A percentile compares a stretch with the other conserved stretches of the same genome.
These are phyloP conservation scores for Lepisosteus osseus DNA, from an alignment of 2,113 vertebrate genomes.

Conservation along the genomic window DNA sequence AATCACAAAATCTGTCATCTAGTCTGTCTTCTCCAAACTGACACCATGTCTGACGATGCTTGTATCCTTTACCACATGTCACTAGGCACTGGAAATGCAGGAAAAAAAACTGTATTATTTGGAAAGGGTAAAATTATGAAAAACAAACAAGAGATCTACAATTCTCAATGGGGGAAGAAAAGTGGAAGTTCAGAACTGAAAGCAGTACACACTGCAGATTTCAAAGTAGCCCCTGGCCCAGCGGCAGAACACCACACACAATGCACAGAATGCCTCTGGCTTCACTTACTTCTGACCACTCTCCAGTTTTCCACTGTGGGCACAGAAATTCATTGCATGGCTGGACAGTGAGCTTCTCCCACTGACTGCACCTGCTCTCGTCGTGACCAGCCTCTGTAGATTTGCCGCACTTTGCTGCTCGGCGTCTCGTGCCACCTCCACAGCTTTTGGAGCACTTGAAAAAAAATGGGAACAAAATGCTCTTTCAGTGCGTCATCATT, in stretches of 20 bases:
- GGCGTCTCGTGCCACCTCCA: slow-evolving; percentile 76
- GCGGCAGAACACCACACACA: background rate
- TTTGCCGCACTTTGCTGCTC: slow-evolving; percentile 83
- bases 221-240: no score
- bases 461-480: slow-evolving; percentile 11
- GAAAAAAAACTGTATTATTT: background rate
- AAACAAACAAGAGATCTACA: no score
- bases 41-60: slow-evolving; percentile 93
- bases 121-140: no score
- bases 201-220: no score
- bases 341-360: slow-evolving; percentile 82
- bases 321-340: slow-evolving; percentile 86
- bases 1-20: slow-evolving; percentile 79
- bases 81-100: slow-evolving; percentile 79
- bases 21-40: slow-evolving; percentile 88
- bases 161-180: no score
- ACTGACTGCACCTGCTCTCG: slow-evolving; percentile 85
- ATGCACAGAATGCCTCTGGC: background rate
- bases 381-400: slow-evolving; percentile 72
- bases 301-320: slow-evolving; percentile 87
- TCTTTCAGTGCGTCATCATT: no score
- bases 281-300: slow-evolving; percentile 90
- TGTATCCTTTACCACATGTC: slow-evolving; percentile 93
- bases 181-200: no score
- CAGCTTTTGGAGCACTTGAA: slow-evolving; percentile 92